Conservation (phyloP, 2,888 invertebrate genomes). For the Tenthredo notha region DNA sequence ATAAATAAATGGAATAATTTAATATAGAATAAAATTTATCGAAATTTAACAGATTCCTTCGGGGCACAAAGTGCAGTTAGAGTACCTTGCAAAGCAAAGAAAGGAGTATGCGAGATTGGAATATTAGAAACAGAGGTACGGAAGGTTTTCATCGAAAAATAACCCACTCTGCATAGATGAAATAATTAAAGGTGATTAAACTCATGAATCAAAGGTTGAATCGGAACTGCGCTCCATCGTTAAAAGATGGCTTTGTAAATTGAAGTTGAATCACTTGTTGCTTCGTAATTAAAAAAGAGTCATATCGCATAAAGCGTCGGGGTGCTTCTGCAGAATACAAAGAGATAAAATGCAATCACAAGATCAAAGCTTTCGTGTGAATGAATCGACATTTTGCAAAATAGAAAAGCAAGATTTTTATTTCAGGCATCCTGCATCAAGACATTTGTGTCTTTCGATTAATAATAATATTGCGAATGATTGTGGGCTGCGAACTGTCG, state of each 20-base stretch:
- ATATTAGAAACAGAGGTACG: too few relatives aligned
- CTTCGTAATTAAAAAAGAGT: not conserved
- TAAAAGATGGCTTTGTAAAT: not conserved
- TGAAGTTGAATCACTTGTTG: not conserved
- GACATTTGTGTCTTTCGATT: not conserved
- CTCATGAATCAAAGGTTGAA: not conserved
- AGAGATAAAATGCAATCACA: not conserved
- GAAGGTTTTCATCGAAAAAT: too few relatives aligned
- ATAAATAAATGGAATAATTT: not conserved
- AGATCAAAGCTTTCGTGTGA: not conserved
- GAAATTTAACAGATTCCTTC: not conserved
- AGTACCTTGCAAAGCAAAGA: too few relatives aligned
- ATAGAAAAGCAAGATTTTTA: not conserved
- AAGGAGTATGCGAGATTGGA: too few relatives aligned
- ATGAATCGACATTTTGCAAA: not conserved
- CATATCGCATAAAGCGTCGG: not conserved
- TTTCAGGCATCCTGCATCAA: not conserved
- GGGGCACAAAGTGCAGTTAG: not conserved
- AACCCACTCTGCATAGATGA: too few relatives aligned
- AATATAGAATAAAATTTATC: not conserved
- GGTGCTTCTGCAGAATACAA: not conserved
- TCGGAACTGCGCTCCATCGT: not conserved
- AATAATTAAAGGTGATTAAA: not conserved
- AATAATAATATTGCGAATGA: not conserved
- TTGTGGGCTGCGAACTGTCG: not conserved